A percentile compares a stretch with the other conserved stretches of the same genome.
Conservation (phyloP, 2,888 invertebrate species). For the Ceratothoa steindachneri region DNA sequence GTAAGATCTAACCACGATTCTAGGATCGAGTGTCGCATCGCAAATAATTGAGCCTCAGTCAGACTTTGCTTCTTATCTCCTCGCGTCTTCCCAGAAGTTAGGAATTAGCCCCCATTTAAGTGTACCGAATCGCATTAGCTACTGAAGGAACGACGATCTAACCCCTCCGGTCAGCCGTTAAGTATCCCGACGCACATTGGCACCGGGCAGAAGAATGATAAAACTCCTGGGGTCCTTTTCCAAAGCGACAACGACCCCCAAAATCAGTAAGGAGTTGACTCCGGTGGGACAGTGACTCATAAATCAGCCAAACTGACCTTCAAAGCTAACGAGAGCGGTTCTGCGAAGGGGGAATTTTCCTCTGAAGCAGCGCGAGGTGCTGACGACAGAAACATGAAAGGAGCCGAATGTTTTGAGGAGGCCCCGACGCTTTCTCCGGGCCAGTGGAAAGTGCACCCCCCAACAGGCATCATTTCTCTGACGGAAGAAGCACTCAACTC, state of each 20-base stretch:
- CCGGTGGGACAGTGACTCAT: too few species aligned
- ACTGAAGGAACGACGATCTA: too few species aligned
- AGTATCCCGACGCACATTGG: too few species aligned
- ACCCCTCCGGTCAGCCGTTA: too few species aligned
- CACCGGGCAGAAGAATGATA: too few species aligned
- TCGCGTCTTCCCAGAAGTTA: neutral
- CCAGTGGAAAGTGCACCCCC: neutral
- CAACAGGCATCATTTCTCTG: neutral
- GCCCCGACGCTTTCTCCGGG: neutral
- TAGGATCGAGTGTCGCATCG: slow-evolving; percentile 9
- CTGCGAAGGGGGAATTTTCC: neutral
- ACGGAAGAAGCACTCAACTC: neutral
- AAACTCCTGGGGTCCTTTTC: too few species aligned
- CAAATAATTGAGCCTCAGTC: neutral
- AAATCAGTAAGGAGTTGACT: too few species aligned
- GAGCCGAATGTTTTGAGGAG: neutral
- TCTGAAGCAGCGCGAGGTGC: neutral
- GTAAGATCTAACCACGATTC: too few species aligned
- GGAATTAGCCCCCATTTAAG: neutral
- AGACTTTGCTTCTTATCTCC: too few species aligned
- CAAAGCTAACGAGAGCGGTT: neutral
- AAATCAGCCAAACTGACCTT: neutral
- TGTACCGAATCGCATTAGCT: too few species aligned
- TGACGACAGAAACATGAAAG: neutral
- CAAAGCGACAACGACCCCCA: too few species aligned